Base-by-base conservation (phyloP, 30 jellyfish, hydroid and myxozoan genomes). In the Rhopilema esculentum region DNA sequence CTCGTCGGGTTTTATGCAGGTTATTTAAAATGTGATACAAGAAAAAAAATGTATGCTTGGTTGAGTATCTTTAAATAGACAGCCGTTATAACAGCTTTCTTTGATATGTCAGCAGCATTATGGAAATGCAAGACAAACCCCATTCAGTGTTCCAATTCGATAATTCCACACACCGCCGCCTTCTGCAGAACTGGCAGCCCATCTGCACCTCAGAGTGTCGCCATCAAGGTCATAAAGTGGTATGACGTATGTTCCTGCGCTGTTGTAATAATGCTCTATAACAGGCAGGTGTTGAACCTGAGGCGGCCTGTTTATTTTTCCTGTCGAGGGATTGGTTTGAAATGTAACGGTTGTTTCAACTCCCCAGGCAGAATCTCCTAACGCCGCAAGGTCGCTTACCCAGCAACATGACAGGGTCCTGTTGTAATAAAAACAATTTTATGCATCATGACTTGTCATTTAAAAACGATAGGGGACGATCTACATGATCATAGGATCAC, bases 101-200 rank as follows among this genome's bases (percentile, higher is more conserved):
- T n/a, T n/a, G n/a, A n/a, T n/a, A n/a, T n/a, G n/a, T n/a, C n/a
- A n/a, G n/a, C n/a, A n/a, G n/a, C n/a, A n/a, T n/a, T n/a, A n/a
- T n/a, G n/a, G n/a, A n/a, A n/a, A 66, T 28, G 30, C 20, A 31
- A 40, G 49, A 76, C 91, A 18, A 18, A 81, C 91, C 83, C 70
- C 27, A 33, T 65, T 57, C 1, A 81, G 91, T 15, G 91, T 81
- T 31, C 91, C 91, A 51, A 28, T 25, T 66, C 91, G 33, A 74
- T 28, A 27, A 33, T 81, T 81, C 91, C 91, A 81, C 6, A 81
- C 69, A 28, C 91, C 91, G 16, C 91, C 91, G 16, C 91, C 91
- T 66, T 81, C 91, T 18, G 53, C 15, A 20, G 66, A 16, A 66
- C 66, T 66, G 2, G 91, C 69, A 9, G 91, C 91, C 91, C 91